A percentile compares a stretch with the other conserved stretches of the same genome.
phyloP scores from a whole-genome alignment of 1,140 invertebrate species.

The Drosophila rhopaloa region DNA sequence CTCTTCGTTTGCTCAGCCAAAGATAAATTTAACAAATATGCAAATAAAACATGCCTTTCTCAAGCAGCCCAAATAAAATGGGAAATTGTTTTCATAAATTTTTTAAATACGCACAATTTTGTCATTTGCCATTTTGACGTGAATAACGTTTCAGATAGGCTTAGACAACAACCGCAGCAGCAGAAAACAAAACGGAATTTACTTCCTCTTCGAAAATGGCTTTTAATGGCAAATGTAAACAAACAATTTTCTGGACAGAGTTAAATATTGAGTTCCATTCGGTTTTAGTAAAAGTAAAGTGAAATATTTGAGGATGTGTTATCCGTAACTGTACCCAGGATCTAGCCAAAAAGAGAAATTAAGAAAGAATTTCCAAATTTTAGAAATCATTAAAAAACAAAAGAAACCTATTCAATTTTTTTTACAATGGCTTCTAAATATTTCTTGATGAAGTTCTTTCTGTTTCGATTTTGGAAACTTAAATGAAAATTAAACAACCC shows the following conservation, averaged over 20 bases:
- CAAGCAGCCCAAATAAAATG: constrained; percentile 12
- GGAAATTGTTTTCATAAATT: constrained; percentile 62
- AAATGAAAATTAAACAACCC: not conserved
- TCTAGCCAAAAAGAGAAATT: no score
- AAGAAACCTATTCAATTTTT: no score
- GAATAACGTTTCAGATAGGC: constrained; percentile 22
- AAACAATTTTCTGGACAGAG: constrained; percentile 17
- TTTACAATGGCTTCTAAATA: no score
- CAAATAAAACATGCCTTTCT: constrained; percentile 50
- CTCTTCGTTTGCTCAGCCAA: constrained; percentile 49
- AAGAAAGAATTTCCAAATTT: not conserved
- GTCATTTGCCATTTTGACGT: constrained; percentile 15
- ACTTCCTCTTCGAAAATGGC: constrained; percentile 35
- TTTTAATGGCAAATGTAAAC: constrained; percentile 63
- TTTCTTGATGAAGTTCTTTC: no score
- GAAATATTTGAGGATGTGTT: constrained; percentile 1
- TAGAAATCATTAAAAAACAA: not conserved
- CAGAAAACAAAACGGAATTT: constrained; percentile 13
- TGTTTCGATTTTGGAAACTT: not conserved
- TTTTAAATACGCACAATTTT: constrained; percentile 59
- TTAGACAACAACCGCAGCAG: not conserved
- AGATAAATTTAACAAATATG: constrained; percentile 81
- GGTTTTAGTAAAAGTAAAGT: constrained; percentile 10
- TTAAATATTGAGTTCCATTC: not conserved
- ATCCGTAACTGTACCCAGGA: not conserved